phyloP scores from a whole-genome alignment of 2,888 invertebrate species.

The Poecilobothrus nobilitatus region DNA sequence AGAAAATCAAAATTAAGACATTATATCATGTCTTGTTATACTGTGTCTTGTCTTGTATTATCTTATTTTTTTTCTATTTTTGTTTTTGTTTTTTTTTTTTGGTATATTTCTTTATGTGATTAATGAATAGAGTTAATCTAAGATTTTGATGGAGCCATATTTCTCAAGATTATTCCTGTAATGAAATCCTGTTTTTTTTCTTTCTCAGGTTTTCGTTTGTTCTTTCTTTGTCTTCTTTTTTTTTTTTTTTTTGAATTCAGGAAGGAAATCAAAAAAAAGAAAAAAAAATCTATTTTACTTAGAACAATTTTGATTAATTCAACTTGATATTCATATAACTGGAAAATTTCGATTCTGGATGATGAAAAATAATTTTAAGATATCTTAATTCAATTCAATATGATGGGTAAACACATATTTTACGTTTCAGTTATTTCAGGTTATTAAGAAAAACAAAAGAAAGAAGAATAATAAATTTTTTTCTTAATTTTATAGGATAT shows the following conservation, averaged over 20 bases:
- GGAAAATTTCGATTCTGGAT: background rate
- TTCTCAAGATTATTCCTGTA: background rate
- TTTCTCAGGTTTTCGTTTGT: background rate
- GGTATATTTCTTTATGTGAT: background rate
- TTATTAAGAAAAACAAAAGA: too few relatives aligned
- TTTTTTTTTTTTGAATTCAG: background rate
- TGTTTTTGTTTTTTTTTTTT: too few relatives aligned
- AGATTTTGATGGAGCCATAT: background rate
- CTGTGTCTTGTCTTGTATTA: too few relatives aligned
- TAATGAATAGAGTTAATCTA: background rate
- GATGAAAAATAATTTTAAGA: background rate
- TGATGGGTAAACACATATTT: background rate
- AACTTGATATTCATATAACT: background rate
- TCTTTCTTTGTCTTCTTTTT: too few relatives aligned
- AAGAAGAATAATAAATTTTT: too few relatives aligned
- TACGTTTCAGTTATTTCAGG: background rate
- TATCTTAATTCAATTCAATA: background rate
- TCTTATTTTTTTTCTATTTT: too few relatives aligned
- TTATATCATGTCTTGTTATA: too few relatives aligned
- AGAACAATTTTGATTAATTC: slow-evolving; percentile 3
- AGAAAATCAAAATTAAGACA: too few relatives aligned
- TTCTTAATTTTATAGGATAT: too few relatives aligned
- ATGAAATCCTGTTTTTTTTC: background rate
- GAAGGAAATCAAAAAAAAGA: background rate
- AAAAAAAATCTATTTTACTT: background rate